Evolutionary conservation across 2,797 vertebrate genomes (phyloP).

Genomic region (Neomorphus geoffroyi): DNA sequence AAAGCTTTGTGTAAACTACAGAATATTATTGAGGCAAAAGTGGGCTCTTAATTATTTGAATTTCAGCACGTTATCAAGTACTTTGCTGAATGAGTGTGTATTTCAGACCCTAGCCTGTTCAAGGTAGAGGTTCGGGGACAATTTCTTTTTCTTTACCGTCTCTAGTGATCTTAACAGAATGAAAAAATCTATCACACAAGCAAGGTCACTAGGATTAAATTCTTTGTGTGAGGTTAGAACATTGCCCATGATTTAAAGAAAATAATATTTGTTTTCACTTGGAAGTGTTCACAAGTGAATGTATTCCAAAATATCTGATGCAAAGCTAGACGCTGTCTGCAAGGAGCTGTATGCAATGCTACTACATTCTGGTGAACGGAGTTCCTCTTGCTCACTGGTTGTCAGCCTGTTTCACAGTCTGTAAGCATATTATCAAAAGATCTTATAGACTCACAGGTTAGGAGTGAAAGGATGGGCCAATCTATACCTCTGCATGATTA

Average conservation of each 20-base stretch:
- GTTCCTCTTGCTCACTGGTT: background rate
- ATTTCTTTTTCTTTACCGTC: background rate
- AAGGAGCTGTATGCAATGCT: background rate
- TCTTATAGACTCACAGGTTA: background rate
- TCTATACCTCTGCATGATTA: background rate
- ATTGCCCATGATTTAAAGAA: background rate
- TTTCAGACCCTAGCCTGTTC: background rate
- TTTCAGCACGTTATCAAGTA: background rate
- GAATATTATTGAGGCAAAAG: background rate
- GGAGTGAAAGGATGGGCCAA: background rate
- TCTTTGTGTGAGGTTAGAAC: background rate
- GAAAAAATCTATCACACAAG: background rate
- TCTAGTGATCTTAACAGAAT: background rate
- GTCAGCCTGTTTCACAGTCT: background rate
- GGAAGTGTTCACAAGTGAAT: background rate
- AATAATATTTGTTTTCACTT: background rate
- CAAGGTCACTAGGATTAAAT: background rate
- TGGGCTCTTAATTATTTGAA: background rate
- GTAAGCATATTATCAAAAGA: background rate
- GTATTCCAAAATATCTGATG: background rate
- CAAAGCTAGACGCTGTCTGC: background rate
- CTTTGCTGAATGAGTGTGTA: background rate
- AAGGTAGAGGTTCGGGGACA: background rate
- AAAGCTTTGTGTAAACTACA: background rate
- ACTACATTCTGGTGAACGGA: background rate